Base-by-base conservation (phyloP, 2,888 invertebrate genomes). In the Melanchra persicariae region DNA sequence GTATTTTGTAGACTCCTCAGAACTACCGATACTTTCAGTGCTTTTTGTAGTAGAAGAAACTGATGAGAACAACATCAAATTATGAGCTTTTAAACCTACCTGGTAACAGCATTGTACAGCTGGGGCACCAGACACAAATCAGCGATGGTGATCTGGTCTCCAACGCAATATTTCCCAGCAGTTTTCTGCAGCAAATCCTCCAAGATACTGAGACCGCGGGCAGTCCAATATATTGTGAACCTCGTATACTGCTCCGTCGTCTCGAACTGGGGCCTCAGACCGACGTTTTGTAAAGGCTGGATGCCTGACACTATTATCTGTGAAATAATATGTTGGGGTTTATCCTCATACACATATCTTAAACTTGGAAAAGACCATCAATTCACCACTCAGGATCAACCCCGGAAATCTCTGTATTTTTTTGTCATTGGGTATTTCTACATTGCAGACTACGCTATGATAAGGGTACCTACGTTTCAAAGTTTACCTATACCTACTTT, bases 51-150 rank as follows among this genome's bases (percentile, higher is more conserved):
- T 6, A 24, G 51, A 51, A 22, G 49, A n/a, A n/a, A 9, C 9
- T 8, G n/a, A 2, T 47, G 4, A 49, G 12, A 12, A 12, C 10
- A 47, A 24, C 4, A 30, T 12, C 22, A 57, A 22, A 40, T 9
- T n/a, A 0, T 60, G 4, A 15, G 10, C 40, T 57, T 54, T 10
- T 7, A 40, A 51, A 72, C 72, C 24, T 75, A 97, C 97, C 97
- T 96, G 49, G 92, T 90, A 0, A 91, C 87, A 51, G 97, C 97
- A 87, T 97, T 97, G 85, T 93, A 97, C 17, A 97, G 87, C 86
- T 97, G 97, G 5, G 97, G 97, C 0, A 97, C 96, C 2, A 98
- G 90, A 85, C 97, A 97, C 37, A 97, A 90, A 87, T 98, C 98
- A n/a, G 97, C 97, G 82, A 97, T 88, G 0, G 97, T 96, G 3